Percentiles rank a stretch among this genome's conserved stretches.
Conservation (phyloP, 2,888 invertebrate species). For the Cetonia aurata region DNA sequence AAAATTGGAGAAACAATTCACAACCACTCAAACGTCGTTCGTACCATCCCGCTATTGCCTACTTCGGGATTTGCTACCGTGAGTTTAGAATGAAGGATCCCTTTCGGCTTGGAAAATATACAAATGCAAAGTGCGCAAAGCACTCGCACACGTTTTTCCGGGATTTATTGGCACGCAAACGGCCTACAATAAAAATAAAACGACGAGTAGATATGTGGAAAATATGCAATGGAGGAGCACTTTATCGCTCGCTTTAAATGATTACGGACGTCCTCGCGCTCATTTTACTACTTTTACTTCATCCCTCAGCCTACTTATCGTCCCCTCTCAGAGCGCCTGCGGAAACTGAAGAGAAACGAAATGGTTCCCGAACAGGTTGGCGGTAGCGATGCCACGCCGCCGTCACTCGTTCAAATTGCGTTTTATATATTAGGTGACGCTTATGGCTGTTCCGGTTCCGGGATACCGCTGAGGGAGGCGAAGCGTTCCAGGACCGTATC, state of each 20-base stretch:
- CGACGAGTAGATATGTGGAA: slow-evolving; percentile 32
- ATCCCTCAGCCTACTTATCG: slow-evolving; percentile 22
- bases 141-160: slow-evolving; percentile 25
- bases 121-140: not conserved
- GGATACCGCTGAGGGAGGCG: slow-evolving; percentile 43
- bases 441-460: slow-evolving; percentile 54
- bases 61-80: not conserved
- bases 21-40: too few species aligned
- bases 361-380: slow-evolving; percentile 53
- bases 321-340: not conserved
- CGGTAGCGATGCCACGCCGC: slow-evolving; percentile 47
- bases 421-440: slow-evolving; percentile 55
- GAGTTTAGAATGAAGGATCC: slow-evolving; percentile 14
- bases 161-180: slow-evolving; percentile 36
- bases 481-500: slow-evolving; percentile 48
- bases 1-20: too few species aligned
- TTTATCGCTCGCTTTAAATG: slow-evolving; percentile 37
- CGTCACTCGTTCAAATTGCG: slow-evolving; percentile 50
- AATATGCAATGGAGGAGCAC: slow-evolving; percentile 30
- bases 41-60: too few species aligned
- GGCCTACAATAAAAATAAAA: slow-evolving; percentile 27
- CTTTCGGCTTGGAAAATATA: slow-evolving; percentile 5
- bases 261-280: slow-evolving; percentile 32
- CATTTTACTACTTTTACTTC: slow-evolving; percentile 26
- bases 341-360: slow-evolving; percentile 36